These are phyloP conservation scores for Drosophila mojavensis DNA, from an alignment of 1,140 invertebrate genomes.

Conservation along the genomic window DNA sequence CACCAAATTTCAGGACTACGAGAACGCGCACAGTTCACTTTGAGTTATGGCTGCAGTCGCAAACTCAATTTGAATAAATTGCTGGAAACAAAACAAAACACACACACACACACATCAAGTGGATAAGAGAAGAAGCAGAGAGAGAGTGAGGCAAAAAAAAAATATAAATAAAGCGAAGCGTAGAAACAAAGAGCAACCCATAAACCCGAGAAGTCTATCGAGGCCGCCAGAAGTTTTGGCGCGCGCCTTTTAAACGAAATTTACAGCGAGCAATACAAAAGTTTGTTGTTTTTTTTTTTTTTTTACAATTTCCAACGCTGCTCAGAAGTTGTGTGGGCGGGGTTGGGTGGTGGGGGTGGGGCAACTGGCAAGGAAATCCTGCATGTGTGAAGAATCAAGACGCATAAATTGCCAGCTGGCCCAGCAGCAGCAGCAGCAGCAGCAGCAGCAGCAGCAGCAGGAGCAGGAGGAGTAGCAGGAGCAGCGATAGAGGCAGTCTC, in stretches of 20 bases:
- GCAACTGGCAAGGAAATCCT: slow-evolving; percentile 27
- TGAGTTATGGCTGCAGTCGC: slow-evolving; percentile 80
- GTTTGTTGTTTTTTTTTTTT: slow-evolving; percentile 25
- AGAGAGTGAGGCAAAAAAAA: not conserved
- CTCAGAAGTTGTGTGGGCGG: slow-evolving; percentile 10
- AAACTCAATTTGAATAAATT: slow-evolving; percentile 82
- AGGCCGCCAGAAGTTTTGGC: slow-evolving; percentile 62
- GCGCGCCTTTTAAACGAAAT: slow-evolving; percentile 72
- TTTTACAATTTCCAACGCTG: slow-evolving; percentile 28
- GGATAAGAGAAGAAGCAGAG: slow-evolving; percentile 25
- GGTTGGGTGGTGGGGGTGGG: not conserved
- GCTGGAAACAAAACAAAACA: slow-evolving; percentile 69
- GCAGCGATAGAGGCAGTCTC: not conserved
- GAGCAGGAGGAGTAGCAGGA: slow-evolving; percentile 8
- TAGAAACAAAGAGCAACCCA: slow-evolving; percentile 45
- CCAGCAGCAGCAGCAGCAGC: slow-evolving; percentile 9
- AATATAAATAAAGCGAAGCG: slow-evolving; percentile 19
- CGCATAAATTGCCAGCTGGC: slow-evolving; percentile 71
- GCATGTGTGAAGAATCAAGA: slow-evolving; percentile 75
- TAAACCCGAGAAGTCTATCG: slow-evolving; percentile 58
- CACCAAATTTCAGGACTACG: not conserved
- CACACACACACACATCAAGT: slow-evolving; percentile 29
- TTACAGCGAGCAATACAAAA: slow-evolving; percentile 64
- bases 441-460: slow-evolving; percentile 5
- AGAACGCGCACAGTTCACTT: slow-evolving; percentile 50